phyloP scores from a whole-genome alignment of 2,888 invertebrate species.

The Sphecodes monilicornis region DNA sequence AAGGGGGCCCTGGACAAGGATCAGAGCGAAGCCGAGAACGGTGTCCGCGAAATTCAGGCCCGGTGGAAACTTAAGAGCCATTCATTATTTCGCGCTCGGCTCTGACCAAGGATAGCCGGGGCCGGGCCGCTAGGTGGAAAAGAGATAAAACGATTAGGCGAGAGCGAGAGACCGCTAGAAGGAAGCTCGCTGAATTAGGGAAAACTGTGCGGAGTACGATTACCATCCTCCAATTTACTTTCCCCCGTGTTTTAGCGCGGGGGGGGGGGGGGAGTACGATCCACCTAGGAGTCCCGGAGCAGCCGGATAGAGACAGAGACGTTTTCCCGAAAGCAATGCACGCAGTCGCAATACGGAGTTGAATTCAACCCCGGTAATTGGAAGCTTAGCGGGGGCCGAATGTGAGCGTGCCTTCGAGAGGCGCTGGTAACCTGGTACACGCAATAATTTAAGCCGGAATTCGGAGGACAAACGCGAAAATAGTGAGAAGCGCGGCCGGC shows the following conservation, averaged over 20 bases:
- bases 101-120: constrained; percentile 18
- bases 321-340: not conserved
- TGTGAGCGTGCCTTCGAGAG: constrained; percentile 53
- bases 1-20: constrained; percentile 25
- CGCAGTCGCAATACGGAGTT: constrained; percentile 40
- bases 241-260: constrained; percentile 37
- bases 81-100: constrained; percentile 66
- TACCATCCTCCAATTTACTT: constrained; percentile 75
- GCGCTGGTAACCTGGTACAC: constrained; percentile 40
- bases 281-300: constrained; percentile 7
- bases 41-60: constrained; percentile 52
- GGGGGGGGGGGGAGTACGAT: not conserved
- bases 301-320: constrained; percentile 3
- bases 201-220: constrained; percentile 70
- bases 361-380: constrained; percentile 70
- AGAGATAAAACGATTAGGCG: not conserved
- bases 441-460: constrained; percentile 71
- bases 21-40: constrained; percentile 20
- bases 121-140: not conserved
- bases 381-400: constrained; percentile 71
- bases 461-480: constrained; percentile 63
- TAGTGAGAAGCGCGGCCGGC: constrained; percentile 32
- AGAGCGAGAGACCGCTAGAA: constrained; percentile 8
- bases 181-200: constrained; percentile 74
- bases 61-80: constrained; percentile 63